Evolutionary conservation across 1,140 invertebrate species (phyloP).

Genomic region (Liolophura sinensis): DNA sequence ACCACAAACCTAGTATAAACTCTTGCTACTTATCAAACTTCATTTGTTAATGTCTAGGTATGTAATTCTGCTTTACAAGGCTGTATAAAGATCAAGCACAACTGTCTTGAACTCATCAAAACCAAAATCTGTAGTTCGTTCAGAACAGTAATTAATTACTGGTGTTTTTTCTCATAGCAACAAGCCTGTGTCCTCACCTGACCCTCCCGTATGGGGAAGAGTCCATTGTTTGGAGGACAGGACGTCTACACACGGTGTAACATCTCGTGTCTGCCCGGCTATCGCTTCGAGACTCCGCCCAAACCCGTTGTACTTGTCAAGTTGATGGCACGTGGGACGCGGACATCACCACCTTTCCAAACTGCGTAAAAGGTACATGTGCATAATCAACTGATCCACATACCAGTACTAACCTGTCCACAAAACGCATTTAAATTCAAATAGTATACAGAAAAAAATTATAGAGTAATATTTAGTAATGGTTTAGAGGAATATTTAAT

Average conservation of each 20-base stretch:
- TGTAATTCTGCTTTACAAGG: too few species aligned
- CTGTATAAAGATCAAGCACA: not conserved
- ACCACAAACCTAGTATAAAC: too few species aligned
- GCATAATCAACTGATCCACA: not conserved
- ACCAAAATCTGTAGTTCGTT: not conserved
- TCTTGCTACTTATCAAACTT: too few species aligned
- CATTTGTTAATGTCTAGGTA: too few species aligned
- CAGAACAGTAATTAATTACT: not conserved
- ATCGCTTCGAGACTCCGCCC: slow-evolving; percentile 66
- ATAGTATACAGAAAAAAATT: not conserved
- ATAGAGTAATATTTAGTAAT: not conserved
- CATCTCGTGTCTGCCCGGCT: slow-evolving; percentile 69
- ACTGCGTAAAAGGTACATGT: slow-evolving; percentile 71
- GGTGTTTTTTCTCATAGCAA: slow-evolving; percentile 22
- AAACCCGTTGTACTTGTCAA: slow-evolving; percentile 70
- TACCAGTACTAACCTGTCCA: slow-evolving; percentile 5
- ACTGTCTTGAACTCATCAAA: not conserved
- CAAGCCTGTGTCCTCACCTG: slow-evolving; percentile 25
- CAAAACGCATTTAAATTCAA: not conserved
- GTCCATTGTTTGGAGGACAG: slow-evolving; percentile 25
- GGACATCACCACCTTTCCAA: slow-evolving; percentile 66
- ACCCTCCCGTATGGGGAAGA: slow-evolving; percentile 25
- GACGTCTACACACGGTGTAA: slow-evolving; percentile 60
- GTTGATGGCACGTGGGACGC: slow-evolving; percentile 71
- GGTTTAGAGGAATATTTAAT: not conserved